These are phyloP conservation scores for Hesperia comma DNA, from an alignment of 2,888 invertebrate species.

Conservation along the genomic window DNA sequence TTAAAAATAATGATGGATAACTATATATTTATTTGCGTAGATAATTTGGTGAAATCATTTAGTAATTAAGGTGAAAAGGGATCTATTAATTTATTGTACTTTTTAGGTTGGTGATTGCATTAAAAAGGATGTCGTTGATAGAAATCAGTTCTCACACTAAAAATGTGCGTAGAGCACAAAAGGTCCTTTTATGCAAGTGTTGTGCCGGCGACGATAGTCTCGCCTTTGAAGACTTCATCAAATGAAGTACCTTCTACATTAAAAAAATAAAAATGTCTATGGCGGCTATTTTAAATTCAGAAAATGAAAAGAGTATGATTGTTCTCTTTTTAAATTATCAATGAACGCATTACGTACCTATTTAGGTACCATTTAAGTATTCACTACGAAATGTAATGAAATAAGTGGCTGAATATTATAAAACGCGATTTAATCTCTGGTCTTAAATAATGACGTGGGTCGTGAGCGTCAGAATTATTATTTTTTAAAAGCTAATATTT, in stretches of 20 bases:
- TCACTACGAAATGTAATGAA: slow-evolving; percentile 56
- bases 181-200: slow-evolving; percentile 53
- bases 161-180: slow-evolving; percentile 49
- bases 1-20: too few species aligned
- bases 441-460: slow-evolving; percentile 23
- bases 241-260: slow-evolving; percentile 38
- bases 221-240: slow-evolving; percentile 53
- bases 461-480: slow-evolving; percentile 15
- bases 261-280: slow-evolving; percentile 44
- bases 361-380: slow-evolving; percentile 39
- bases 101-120: neutral
- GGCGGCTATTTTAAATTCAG: slow-evolving; percentile 33
- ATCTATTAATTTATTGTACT: too few species aligned
- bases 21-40: too few species aligned
- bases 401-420: slow-evolving; percentile 61
- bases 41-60: too few species aligned
- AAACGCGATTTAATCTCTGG: slow-evolving; percentile 46
- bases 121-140: slow-evolving; percentile 49
- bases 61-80: neutral
- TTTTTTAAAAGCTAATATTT: neutral
- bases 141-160: slow-evolving; percentile 65
- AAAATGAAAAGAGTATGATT: slow-evolving; percentile 47
- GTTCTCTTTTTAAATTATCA: slow-evolving; percentile 44
- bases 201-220: slow-evolving; percentile 69
- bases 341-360: slow-evolving; percentile 36